Evolutionary conservation across 1,140 invertebrate species (phyloP), one percentile per base, ranked within the genome.

Genomic region (Panagrolaimus sp.): DNA sequence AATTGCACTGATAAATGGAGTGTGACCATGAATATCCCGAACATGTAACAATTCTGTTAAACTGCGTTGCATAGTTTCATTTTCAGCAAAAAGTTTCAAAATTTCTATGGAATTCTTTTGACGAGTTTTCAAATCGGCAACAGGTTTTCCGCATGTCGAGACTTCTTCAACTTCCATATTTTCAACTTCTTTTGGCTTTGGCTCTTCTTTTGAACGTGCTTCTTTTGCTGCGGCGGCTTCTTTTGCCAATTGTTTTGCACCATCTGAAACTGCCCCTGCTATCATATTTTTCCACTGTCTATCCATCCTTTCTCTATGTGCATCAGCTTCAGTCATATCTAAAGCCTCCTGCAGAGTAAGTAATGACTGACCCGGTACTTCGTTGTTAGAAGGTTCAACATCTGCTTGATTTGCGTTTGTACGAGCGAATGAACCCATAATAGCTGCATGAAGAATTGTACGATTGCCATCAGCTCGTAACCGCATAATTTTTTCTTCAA

Each of bases 401-500:
- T 82, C 81, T 15, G 71, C 76, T 62, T 82, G 80, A 12, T 83
- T 75, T 15, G 45, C 63, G 55, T 82, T 82, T 8, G 78, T 80
- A 10, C n/a, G 67, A n/a, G 79, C 73, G 32, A 77, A 67, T 0
- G 81, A 71, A 44, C 71, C 68, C 48, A 79, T 76, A 0, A 97
- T 91, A 83, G 92, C 93, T 9, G 92, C 91, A 83, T 99, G 96
- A 21, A 98, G 87, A 76, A 98, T 91, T 85, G 98, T 99, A 63
- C 94, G 88, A 85, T 95, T 95, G 9, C 94, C 94, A 86, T 99
- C 96, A 81, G 92, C 94, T 65, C 92, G 88, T 85, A 97, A 94
- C 75, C 88, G 80, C 38, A 62, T 43, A 65, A 12, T 44, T 14
- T 69, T 45, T 28, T 44, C 45, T 45, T 64, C 38, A 48, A 52